Percentiles rank a stretch among this genome's conserved stretches.
Evolutionary conservation across 2,113 vertebrate genomes (phyloP).

Genomic region (Phrynosoma platyrhinos): DNA sequence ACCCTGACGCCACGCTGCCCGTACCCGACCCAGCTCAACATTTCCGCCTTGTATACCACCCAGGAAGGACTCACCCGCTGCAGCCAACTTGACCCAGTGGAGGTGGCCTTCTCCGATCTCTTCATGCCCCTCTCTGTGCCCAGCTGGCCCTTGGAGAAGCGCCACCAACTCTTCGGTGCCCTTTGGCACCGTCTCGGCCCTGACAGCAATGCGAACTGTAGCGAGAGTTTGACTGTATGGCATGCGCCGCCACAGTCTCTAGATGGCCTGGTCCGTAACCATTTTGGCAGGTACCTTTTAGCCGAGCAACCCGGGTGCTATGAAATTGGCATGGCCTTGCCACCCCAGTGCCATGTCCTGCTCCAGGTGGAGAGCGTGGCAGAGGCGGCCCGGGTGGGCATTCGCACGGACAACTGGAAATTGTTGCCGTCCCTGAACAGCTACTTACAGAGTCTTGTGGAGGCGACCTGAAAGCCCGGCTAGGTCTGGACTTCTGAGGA

Average conservation of each 20-base stretch:
- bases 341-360: slow-evolving; percentile 81
- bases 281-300: slow-evolving; percentile 80
- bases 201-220: slow-evolving; percentile 25
- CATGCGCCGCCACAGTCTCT: slow-evolving; percentile 68
- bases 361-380: slow-evolving; percentile 72
- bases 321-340: slow-evolving; percentile 80
- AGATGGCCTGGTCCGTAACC: slow-evolving; percentile 65
- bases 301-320: slow-evolving; percentile 61
- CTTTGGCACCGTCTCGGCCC: slow-evolving; percentile 79
- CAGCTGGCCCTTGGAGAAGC: slow-evolving; percentile 37
- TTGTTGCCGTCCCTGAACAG: slow-evolving; percentile 79
- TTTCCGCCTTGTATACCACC: slow-evolving; percentile 80
- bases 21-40: slow-evolving; percentile 73
- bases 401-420: slow-evolving; percentile 85
- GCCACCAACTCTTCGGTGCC: slow-evolving; percentile 73
- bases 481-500: neutral
- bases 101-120: slow-evolving; percentile 78
- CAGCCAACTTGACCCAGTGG: slow-evolving; percentile 76
- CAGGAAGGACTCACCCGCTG: slow-evolving; percentile 80
- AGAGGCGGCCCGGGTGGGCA: slow-evolving; percentile 70
- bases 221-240: slow-evolving; percentile 83
- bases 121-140: slow-evolving; percentile 79
- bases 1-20: slow-evolving; percentile 79
- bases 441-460: slow-evolving; percentile 73
- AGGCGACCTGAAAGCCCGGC: neutral